These are phyloP conservation scores for Andrena minutula DNA, from an alignment of 2,888 invertebrate genomes.

Conservation along the genomic window DNA sequence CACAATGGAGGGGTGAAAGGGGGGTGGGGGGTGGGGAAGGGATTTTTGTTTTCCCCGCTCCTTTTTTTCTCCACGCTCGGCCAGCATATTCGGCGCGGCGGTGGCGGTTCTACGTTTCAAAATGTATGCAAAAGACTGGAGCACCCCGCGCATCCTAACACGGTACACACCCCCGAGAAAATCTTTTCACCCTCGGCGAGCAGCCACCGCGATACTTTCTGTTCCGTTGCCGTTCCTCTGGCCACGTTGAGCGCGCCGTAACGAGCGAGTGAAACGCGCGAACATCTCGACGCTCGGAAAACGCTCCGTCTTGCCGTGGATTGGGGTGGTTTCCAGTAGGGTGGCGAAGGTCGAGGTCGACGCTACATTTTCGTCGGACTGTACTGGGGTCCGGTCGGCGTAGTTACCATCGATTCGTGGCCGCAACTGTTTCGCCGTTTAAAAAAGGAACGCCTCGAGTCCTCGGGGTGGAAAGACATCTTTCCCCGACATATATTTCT, in stretches of 20 bases:
- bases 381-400: slow-evolving; percentile 83
- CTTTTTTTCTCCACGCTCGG: slow-evolving; percentile 62
- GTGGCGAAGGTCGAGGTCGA: slow-evolving; percentile 38
- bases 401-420: slow-evolving; percentile 85
- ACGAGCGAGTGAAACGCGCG: slow-evolving; percentile 1
- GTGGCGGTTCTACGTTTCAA: slow-evolving; percentile 80
- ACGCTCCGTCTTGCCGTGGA: neutral
- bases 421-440: slow-evolving; percentile 84
- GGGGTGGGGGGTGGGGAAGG: slow-evolving; percentile 33
- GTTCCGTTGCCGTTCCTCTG: neutral
- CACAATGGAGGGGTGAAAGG: slow-evolving; percentile 21
- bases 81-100: slow-evolving; percentile 78
- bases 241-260: neutral
- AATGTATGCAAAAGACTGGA: slow-evolving; percentile 84
- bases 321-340: neutral
- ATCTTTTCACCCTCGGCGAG: slow-evolving; percentile 52
- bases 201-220: slow-evolving; percentile 21
- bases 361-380: slow-evolving; percentile 75
- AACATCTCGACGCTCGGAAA: neutral
- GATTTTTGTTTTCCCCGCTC: slow-evolving; percentile 73
- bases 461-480: slow-evolving; percentile 80
- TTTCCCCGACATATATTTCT: slow-evolving; percentile 82
- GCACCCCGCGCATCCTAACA: slow-evolving; percentile 83
- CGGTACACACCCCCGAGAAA: slow-evolving; percentile 80
- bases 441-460: slow-evolving; percentile 82